A percentile compares a stretch with the other conserved stretches of the same genome.
Evolutionary conservation across 2,888 invertebrate species (phyloP).

Genomic region (Drosophila recens): DNA sequence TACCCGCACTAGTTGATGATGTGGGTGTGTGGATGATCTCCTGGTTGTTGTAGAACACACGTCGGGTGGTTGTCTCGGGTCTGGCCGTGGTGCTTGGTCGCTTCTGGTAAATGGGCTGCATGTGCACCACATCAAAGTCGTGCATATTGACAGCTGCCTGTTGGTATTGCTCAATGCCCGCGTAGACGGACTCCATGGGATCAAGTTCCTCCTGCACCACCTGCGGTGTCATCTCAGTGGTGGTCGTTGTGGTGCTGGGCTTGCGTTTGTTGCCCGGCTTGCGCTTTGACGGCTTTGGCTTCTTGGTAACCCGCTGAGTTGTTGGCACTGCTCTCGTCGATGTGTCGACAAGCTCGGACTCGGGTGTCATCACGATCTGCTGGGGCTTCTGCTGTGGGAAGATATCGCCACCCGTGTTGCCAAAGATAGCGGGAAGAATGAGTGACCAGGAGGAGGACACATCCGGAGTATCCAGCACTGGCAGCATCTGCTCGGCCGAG

Average conservation of each 20-base stretch:
- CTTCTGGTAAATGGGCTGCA: constrained; percentile 82
- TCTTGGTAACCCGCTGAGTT: constrained; percentile 66
- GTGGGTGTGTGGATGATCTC: constrained; percentile 76
- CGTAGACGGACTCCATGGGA: constrained; percentile 81
- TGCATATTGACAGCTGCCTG: constrained; percentile 77
- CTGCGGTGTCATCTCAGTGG: constrained; percentile 69
- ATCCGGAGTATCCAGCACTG: constrained; percentile 89
- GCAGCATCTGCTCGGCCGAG: constrained; percentile 77
- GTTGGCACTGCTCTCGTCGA: constrained; percentile 66
- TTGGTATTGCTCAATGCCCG: constrained; percentile 83
- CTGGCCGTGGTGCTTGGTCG: constrained; percentile 53
- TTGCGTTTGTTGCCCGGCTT: constrained; percentile 80
- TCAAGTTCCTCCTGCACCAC: constrained; percentile 80
- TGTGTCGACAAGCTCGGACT: constrained; percentile 84
- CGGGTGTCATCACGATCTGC: constrained; percentile 85
- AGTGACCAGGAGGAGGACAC: constrained; percentile 92
- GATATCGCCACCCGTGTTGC: constrained; percentile 89
- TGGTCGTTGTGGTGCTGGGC: constrained; percentile 63
- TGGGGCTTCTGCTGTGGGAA: constrained; percentile 86
- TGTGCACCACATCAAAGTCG: constrained; percentile 75
- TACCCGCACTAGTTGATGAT: constrained; percentile 34
- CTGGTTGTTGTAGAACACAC: constrained; percentile 82
- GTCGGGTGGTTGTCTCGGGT: constrained; percentile 77
- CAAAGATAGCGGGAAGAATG: constrained; percentile 92
- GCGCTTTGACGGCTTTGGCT: constrained; percentile 80